phyloP scores from a whole-genome alignment of 1,140 invertebrate genomes.

The Leptoteleia sp. region DNA sequence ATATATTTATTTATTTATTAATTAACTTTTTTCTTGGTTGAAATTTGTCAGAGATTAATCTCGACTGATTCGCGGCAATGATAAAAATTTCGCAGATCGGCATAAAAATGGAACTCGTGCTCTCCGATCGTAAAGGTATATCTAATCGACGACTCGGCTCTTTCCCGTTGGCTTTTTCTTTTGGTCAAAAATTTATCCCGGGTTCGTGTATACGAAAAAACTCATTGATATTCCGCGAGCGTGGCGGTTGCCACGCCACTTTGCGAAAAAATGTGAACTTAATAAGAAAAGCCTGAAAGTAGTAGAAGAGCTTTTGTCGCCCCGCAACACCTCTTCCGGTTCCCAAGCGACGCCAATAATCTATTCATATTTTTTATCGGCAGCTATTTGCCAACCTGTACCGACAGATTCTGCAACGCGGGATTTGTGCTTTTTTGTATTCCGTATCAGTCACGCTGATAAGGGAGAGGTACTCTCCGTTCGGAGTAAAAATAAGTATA shows the following conservation, averaged over 20 bases:
- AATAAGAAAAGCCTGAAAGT: conserved; percentile 80
- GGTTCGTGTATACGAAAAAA: conserved; percentile 41
- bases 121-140: no score
- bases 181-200: conserved; percentile 44
- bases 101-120: no score
- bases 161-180: no score
- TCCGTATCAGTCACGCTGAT: conserved; percentile 14
- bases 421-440: conserved; percentile 45
- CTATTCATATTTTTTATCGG: conserved; percentile 69
- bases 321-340: conserved; percentile 58
- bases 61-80: no score
- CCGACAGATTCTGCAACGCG: conserved; percentile 31
- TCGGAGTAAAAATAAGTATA: conserved; percentile 11
- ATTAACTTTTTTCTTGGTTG: no score
- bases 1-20: no score
- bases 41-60: no score
- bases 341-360: conserved; percentile 59
- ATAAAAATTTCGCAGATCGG: no score
- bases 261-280: conserved; percentile 81
- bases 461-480: conserved; percentile 14
- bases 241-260: conserved; percentile 72
- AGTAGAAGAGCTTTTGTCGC: conserved; percentile 77
- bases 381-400: conserved; percentile 46
- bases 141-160: no score
- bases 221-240: conserved; percentile 79